These are phyloP conservation scores for Darevskia mixta DNA, from an alignment of 2,797 vertebrate genomes.

Conservation along the genomic window DNA sequence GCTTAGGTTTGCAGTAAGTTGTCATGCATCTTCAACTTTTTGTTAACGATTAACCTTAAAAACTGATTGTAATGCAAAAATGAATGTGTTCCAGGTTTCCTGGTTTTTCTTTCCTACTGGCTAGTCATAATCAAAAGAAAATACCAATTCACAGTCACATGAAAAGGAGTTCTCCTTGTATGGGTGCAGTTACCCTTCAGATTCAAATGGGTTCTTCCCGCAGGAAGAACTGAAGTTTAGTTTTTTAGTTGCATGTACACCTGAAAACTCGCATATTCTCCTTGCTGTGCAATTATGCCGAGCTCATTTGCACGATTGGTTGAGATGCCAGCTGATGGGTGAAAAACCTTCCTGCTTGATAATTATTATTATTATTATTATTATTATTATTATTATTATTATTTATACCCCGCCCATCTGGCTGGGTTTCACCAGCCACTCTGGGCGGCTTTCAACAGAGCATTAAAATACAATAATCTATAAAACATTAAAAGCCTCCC, in stretches of 20 bases:
- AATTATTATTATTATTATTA: too few relatives aligned
- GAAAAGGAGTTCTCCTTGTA: neutral
- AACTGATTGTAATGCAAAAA: neutral
- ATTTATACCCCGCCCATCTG: too few relatives aligned
- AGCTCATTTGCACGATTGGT: neutral
- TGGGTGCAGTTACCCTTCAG: neutral
- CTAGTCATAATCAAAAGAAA: neutral
- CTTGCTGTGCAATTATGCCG: neutral
- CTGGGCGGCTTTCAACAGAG: too few relatives aligned
- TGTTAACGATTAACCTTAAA: neutral
- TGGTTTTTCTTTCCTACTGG: neutral
- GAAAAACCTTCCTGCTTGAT: neutral
- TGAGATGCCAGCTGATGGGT: neutral
- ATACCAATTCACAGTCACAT: neutral
- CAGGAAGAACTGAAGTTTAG: neutral
- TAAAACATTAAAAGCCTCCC: too few relatives aligned
- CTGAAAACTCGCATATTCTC: neutral
- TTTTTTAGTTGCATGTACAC: neutral
- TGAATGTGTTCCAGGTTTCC: neutral
- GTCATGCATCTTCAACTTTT: conserved; percentile 52
- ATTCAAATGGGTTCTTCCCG: neutral
- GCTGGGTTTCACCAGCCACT: too few relatives aligned
- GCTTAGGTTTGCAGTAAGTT: conserved; percentile 97
- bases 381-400: too few relatives aligned
- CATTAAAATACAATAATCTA: too few relatives aligned